Conservation (phyloP, 1,140 invertebrate species). For the Lordiphosa mommai region DNA sequence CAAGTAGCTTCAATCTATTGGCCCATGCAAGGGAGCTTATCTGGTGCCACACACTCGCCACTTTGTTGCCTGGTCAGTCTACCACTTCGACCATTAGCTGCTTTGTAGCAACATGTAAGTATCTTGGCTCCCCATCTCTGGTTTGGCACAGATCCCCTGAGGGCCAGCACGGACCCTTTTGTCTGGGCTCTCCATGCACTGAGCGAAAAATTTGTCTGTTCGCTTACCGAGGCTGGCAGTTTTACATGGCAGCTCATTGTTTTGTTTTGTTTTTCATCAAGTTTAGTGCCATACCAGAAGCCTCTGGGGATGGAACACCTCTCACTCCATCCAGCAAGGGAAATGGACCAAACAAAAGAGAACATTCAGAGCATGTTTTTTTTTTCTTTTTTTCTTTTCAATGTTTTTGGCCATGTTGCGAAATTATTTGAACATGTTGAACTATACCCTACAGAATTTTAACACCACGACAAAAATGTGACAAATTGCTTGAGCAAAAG, state of each 20-base stretch:
- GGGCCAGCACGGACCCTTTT: slow-evolving; percentile 42
- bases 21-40: slow-evolving; percentile 56
- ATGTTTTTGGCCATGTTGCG: no score
- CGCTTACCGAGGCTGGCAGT: slow-evolving; percentile 47
- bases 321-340: not conserved
- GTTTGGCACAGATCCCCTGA: slow-evolving; percentile 40
- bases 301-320: slow-evolving; percentile 26
- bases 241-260: slow-evolving; percentile 68
- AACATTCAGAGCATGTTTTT: slow-evolving; percentile 16
- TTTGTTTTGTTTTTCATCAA: slow-evolving; percentile 72
- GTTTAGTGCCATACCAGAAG: slow-evolving; percentile 40
- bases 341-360: slow-evolving; percentile 2
- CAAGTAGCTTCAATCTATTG: slow-evolving; percentile 47
- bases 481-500: no score
- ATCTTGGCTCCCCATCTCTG: slow-evolving; percentile 43
- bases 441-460: no score
- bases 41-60: slow-evolving; percentile 60
- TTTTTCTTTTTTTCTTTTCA: slow-evolving; percentile 3
- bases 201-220: slow-evolving; percentile 40
- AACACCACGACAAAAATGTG: no score
- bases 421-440: no score
- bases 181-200: slow-evolving; percentile 4
- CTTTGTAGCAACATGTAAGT: slow-evolving; percentile 6
- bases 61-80: slow-evolving; percentile 21
- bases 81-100: slow-evolving; percentile 41